phyloP scores from a whole-genome alignment of 1,140 invertebrate genomes.

The Drosophila funebris region DNA sequence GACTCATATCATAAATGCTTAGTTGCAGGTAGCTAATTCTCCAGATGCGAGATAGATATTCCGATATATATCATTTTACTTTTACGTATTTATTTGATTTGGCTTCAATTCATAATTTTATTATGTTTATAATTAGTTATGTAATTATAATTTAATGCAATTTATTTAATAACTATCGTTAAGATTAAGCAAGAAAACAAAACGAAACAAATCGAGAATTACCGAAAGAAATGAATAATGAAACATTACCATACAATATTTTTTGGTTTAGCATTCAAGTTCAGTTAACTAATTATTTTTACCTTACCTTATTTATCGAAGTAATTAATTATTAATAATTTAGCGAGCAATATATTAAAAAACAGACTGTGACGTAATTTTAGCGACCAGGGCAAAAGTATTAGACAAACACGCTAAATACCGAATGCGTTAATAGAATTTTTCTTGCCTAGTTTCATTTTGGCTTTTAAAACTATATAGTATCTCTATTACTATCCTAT shows the following conservation, averaged over 20 bases:
- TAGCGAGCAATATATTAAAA: slow-evolving; percentile 38
- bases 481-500: slow-evolving; percentile 48
- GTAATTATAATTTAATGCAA: slow-evolving; percentile 34
- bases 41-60: background rate
- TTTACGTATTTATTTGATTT: slow-evolving; percentile 38
- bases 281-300: slow-evolving; percentile 9
- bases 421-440: slow-evolving; percentile 38
- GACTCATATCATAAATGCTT: slow-evolving; percentile 6
- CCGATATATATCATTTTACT: slow-evolving; percentile 13
- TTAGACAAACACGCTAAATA: slow-evolving; percentile 49
- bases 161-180: slow-evolving; percentile 23
- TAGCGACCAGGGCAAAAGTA: slow-evolving; percentile 50
- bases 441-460: slow-evolving; percentile 71
- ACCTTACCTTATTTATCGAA: slow-evolving; percentile 3
- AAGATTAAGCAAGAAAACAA: slow-evolving; percentile 17
- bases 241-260: slow-evolving; percentile 7
- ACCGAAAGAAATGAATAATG: slow-evolving; percentile 4
- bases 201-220: slow-evolving; percentile 8
- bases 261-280: slow-evolving; percentile 10
- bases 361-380: slow-evolving; percentile 62
- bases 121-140: slow-evolving; percentile 37
- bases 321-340: slow-evolving; percentile 23
- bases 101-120: slow-evolving; percentile 28
- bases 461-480: slow-evolving; percentile 50
- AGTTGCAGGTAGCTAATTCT: slow-evolving; percentile 19